Evolutionary conservation across 2,888 invertebrate species (phyloP), one percentile per base, ranked within the genome.

Genomic region (Rhingia campestris): DNA sequence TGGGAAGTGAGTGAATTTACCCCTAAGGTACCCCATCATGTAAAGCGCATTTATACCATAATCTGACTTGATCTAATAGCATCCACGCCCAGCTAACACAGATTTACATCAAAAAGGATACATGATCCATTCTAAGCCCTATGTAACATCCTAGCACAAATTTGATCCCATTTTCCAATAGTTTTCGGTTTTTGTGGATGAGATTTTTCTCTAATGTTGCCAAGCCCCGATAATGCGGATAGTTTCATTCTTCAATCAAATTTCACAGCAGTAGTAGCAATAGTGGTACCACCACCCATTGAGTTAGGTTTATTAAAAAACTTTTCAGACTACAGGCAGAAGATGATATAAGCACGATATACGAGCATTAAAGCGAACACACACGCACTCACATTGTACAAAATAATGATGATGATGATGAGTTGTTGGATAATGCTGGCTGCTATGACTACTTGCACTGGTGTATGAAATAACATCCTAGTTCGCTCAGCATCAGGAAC

Each of bases 291-390:
- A 22, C 67, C 63, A 69, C 81, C 76, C 81, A 76, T 76, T 76
- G 69, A 76, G 81, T 70, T 69, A 22, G 14, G 72, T 81, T 81
- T 81, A 81, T 81, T 81, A 81, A 81, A 81, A 81, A 81, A 81
- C 77, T 81, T 81, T 77, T 77, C 77, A 72, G 77, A 81, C 81
- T 67, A 70, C 76, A 77, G 64, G 51, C 75, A 51, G 14, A 45
- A 37, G 54, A 63, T 53, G 77, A 77, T 73, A 79, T 73, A 51
- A 64, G 56, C 54, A 14, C 33, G 58, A 47, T 64, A 47, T 64
- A 39, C 39, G 49, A 63, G 56, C 32, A 41, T 63, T 33, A 45
- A 66, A 59, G 33, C 47, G 32, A 2, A 22, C 22, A 2, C 22
- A 22, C 70, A 10, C 10, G 45, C 12, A 45, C 33, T 22, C 32